A percentile compares a stretch with the other conserved stretches of the same genome.
These are phyloP conservation scores for Barnardius zonarius DNA, from an alignment of 2,113 vertebrate species.

Conservation along the genomic window DNA sequence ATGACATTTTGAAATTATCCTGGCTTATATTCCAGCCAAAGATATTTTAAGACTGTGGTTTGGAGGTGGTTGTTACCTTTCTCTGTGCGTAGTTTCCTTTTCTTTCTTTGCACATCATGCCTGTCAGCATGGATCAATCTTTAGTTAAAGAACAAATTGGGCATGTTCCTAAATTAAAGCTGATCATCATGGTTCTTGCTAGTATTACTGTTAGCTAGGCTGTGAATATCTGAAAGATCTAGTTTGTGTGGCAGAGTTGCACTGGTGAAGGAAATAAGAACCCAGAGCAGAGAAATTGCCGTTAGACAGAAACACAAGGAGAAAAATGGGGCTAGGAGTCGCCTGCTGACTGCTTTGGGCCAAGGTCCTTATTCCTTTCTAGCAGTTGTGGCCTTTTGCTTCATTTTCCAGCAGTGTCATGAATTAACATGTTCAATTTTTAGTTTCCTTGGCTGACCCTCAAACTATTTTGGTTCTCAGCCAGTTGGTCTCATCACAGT, in stretches of 20 bases:
- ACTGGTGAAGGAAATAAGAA: not conserved
- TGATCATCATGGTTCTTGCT: not conserved
- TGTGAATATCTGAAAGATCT: not conserved
- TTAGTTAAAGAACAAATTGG: not conserved
- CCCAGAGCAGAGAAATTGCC: not conserved
- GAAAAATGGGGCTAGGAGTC: not conserved
- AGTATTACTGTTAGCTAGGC: not conserved
- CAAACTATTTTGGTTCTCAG: not conserved
- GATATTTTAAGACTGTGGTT: not conserved
- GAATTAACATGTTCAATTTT: not conserved
- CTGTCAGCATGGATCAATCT: not conserved
- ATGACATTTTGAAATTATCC: not conserved
- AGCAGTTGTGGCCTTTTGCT: rapidly evolving
- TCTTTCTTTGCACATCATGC: not conserved
- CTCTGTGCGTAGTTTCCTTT: not conserved
- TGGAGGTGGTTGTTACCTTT: not conserved
- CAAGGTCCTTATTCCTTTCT: not conserved
- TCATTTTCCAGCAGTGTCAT: not conserved
- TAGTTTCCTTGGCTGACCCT: not conserved
- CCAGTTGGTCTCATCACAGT: not conserved
- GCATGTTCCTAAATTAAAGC: not conserved
- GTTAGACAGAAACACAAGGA: not conserved
- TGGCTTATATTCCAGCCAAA: not conserved
- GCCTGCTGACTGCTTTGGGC: not conserved
- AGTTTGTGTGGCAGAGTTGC: not conserved